Evolutionary conservation across 2,888 invertebrate species (phyloP).

Genomic region (Hedya salicella): DNA sequence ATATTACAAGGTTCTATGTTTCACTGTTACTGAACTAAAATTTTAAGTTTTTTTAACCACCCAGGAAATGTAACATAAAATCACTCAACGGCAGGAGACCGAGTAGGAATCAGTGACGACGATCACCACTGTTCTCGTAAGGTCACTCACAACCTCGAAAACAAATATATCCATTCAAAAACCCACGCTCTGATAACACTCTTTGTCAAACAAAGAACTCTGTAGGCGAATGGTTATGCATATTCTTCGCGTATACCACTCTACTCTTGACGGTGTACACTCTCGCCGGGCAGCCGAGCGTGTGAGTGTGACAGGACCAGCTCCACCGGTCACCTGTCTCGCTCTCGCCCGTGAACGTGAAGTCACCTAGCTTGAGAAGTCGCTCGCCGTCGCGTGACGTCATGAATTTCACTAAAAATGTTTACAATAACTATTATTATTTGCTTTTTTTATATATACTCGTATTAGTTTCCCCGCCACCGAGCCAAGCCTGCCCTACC

Average conservation of each 20-base stretch:
- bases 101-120: too few relatives aligned
- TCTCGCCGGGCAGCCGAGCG: conserved; percentile 70
- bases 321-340: conserved; percentile 60
- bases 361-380: conserved; percentile 76
- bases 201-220: conserved; percentile 77
- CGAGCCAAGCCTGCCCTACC: too few relatives aligned
- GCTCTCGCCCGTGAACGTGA: conserved; percentile 69
- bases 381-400: conserved; percentile 73
- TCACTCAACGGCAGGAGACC: too few relatives aligned
- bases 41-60: too few relatives aligned
- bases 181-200: background rate
- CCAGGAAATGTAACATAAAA: too few relatives aligned
- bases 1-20: too few relatives aligned
- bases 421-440: conserved; percentile 1
- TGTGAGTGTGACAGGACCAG: conserved; percentile 78
- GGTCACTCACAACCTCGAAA: too few relatives aligned
- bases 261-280: conserved; percentile 68
- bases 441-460: background rate
- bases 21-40: too few relatives aligned
- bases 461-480: too few relatives aligned
- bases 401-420: conserved; percentile 77
- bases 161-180: too few relatives aligned
- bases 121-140: too few relatives aligned
- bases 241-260: conserved; percentile 68
- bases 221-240: conserved; percentile 77